These are phyloP conservation scores for Rhynchophorus ferrugineus DNA, from an alignment of 1,140 invertebrate species.

Conservation along the genomic window DNA sequence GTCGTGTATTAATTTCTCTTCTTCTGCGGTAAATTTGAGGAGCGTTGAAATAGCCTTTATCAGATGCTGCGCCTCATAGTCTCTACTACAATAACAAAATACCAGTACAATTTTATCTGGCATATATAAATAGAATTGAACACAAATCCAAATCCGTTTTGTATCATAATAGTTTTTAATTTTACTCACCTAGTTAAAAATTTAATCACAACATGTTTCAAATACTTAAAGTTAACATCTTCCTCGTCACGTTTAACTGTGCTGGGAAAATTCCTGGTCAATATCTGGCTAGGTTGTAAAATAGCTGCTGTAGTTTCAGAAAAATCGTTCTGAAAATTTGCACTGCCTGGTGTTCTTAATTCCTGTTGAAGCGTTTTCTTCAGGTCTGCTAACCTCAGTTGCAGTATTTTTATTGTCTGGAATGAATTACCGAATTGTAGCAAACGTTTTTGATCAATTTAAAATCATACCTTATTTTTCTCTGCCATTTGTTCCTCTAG, in stretches of 20 bases:
- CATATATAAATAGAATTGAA: background rate
- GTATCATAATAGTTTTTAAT: too few relatives aligned
- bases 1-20: slow-evolving; percentile 79
- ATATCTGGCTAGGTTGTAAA: slow-evolving; percentile 44
- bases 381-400: slow-evolving; percentile 78
- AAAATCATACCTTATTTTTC: slow-evolving; percentile 60
- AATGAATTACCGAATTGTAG: slow-evolving; percentile 26
- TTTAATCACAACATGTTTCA: slow-evolving; percentile 88
- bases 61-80: slow-evolving; percentile 80
- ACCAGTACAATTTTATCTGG: too few relatives aligned
- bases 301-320: slow-evolving; percentile 38
- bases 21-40: slow-evolving; percentile 75
- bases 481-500: slow-evolving; percentile 70
- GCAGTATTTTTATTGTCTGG: slow-evolving; percentile 79
- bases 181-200: slow-evolving; percentile 59
- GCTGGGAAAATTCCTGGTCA: slow-evolving; percentile 47
- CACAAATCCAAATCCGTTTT: background rate
- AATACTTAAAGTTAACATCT: slow-evolving; percentile 78
- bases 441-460: background rate
- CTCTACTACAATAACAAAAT: slow-evolving; percentile 54
- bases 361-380: slow-evolving; percentile 87
- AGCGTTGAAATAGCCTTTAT: slow-evolving; percentile 80
- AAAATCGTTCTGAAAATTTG: slow-evolving; percentile 25
- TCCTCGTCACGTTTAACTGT: slow-evolving; percentile 50
- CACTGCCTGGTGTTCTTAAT: slow-evolving; percentile 49